Conservation (phyloP, 2,797 vertebrate genomes). For the Phrynocephalus guinanensis region DNA sequence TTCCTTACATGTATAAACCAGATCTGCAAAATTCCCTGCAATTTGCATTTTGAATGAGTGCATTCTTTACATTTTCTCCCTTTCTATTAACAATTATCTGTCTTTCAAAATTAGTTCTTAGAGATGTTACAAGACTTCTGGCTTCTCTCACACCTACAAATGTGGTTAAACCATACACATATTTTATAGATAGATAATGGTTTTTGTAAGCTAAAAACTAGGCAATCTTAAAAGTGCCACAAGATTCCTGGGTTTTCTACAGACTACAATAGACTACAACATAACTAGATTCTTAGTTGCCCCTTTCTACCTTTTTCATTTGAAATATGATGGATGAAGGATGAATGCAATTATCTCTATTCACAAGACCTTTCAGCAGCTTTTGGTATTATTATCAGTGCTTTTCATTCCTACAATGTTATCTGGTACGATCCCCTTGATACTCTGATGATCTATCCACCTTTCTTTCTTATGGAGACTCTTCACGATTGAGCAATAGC, state of each 20-base stretch:
- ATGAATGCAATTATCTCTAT: background rate
- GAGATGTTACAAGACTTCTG: no score
- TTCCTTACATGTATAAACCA: background rate
- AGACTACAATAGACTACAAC: no score
- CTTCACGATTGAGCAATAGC: background rate
- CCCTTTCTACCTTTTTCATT: background rate
- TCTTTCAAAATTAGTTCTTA: no score
- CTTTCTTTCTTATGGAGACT: background rate
- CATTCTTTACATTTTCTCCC: background rate
- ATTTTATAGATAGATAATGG: no score
- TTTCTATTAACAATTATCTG: no score
- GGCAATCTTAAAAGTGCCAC: no score
- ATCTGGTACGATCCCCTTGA: background rate
- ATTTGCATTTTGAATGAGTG: background rate
- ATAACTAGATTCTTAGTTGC: background rate
- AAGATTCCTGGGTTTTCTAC: no score
- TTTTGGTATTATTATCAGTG: background rate
- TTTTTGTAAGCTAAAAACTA: no score
- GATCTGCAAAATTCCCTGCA: background rate
- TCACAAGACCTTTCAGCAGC: background rate
- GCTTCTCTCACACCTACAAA: no score
- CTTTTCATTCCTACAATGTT: background rate
- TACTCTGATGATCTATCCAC: background rate
- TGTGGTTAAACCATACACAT: no score
- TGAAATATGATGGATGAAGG: no score